Percentiles rank a stretch among this genome's conserved stretches.
Evolutionary conservation across 2,888 invertebrate species (phyloP).

Genomic region (Stratiomys singularior): DNA sequence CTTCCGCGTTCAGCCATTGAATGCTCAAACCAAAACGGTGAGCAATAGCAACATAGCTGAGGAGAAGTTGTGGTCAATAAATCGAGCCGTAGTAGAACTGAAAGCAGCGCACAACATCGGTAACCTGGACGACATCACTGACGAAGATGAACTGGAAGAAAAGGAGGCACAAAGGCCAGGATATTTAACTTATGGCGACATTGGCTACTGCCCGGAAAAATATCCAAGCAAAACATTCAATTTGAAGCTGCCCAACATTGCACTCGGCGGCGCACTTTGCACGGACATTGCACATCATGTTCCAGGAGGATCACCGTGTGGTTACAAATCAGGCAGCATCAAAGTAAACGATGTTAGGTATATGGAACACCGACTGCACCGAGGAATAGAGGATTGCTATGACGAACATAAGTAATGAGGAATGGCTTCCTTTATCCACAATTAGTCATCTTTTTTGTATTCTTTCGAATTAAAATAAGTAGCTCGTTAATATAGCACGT

Average conservation of each 20-base stretch:
- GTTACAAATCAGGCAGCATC: not conserved
- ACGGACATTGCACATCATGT: not conserved
- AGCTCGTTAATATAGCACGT: too few relatives aligned
- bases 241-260: not conserved
- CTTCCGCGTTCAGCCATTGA: constrained; percentile 66
- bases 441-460: too few relatives aligned
- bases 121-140: constrained; percentile 55
- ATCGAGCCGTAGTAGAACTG: constrained; percentile 68
- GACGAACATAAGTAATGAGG: too few relatives aligned
- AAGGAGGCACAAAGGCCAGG: constrained; percentile 54
- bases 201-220: constrained; percentile 66
- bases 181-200: constrained; percentile 63
- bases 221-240: constrained; percentile 49
- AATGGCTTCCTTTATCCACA: too few relatives aligned
- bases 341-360: too few relatives aligned
- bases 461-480: too few relatives aligned
- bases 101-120: constrained; percentile 57
- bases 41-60: constrained; percentile 64
- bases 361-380: too few relatives aligned
- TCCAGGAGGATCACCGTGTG: not conserved
- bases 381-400: too few relatives aligned
- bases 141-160: constrained; percentile 56
- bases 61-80: constrained; percentile 67
- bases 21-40: constrained; percentile 59
- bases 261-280: not conserved